phyloP scores from a whole-genome alignment of 1,140 invertebrate genomes.

The Trachelipus rathkii region DNA sequence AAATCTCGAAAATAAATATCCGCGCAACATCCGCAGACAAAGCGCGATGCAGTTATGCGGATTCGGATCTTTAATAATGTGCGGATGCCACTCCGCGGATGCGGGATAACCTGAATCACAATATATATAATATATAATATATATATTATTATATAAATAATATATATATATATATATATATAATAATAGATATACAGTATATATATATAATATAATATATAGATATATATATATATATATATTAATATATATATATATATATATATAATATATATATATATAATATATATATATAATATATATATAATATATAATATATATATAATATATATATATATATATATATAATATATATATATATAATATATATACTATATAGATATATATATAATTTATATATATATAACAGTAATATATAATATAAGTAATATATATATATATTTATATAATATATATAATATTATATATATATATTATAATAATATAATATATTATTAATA shows the following conservation, averaged over 20 bases:
- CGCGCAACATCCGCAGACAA: no score
- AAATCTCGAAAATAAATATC: no score
- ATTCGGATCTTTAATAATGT: no score
- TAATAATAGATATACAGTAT: not conserved
- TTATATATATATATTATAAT: not conserved
- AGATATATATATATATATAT: conserved; percentile 25
- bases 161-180: conserved; percentile 2
- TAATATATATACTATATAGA: conserved; percentile 5
- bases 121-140: no score
- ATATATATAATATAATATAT: not conserved
- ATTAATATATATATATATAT: conserved; percentile 20
- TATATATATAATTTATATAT: conserved; percentile 6
- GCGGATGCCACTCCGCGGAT: no score
- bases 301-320: conserved; percentile 9
- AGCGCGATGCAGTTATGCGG: no score
- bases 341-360: conserved; percentile 10
- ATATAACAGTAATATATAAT: conserved; percentile 12
- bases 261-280: conserved; percentile 20
- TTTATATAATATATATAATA: conserved; percentile 10
- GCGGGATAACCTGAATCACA: no score
- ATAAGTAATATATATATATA: not conserved
- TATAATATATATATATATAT: conserved; percentile 16
- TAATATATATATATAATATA: conserved; percentile 24
- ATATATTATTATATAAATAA: not conserved
- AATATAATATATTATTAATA: not conserved